Conservation (phyloP, 2,888 invertebrate species). For the Dasypolia templi region DNA sequence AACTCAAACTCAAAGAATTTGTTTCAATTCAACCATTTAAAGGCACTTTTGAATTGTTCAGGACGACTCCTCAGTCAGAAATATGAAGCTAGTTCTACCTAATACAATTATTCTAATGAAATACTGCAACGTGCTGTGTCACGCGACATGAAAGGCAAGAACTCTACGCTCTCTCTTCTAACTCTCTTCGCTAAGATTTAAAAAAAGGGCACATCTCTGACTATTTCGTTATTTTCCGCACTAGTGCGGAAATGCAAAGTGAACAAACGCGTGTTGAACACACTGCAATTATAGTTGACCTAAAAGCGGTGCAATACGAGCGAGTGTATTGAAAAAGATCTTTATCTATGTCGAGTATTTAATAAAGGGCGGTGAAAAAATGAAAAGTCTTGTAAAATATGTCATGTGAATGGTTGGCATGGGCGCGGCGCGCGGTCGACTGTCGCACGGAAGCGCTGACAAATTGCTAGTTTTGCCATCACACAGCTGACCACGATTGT, state of each 20-base stretch:
- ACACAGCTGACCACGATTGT: constrained; percentile 71
- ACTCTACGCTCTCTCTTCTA: too few relatives aligned
- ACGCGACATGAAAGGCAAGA: neutral
- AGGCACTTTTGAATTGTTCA: too few relatives aligned
- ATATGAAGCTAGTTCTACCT: too few relatives aligned
- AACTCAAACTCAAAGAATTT: too few relatives aligned
- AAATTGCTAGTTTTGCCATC: constrained; percentile 78
- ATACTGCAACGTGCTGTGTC: constrained; percentile 8
- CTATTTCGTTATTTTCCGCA: neutral
- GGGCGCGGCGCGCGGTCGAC: constrained; percentile 60
- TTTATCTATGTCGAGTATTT: constrained; percentile 52
- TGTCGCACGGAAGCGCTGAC: constrained; percentile 77
- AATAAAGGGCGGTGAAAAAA: constrained; percentile 59
- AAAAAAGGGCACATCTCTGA: neutral
- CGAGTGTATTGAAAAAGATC: constrained; percentile 26
- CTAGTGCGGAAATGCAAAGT: neutral
- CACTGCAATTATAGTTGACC: neutral
- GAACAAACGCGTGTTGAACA: neutral
- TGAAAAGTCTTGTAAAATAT: constrained; percentile 71
- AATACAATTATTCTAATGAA: constrained; percentile 22
- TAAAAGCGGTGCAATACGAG: neutral
- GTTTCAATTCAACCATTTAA: too few relatives aligned
- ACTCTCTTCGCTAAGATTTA: too few relatives aligned
- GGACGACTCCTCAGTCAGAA: too few relatives aligned
- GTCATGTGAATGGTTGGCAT: constrained; percentile 69